Conservation (phyloP, 2,113 vertebrate species). For the Indri indri region DNA sequence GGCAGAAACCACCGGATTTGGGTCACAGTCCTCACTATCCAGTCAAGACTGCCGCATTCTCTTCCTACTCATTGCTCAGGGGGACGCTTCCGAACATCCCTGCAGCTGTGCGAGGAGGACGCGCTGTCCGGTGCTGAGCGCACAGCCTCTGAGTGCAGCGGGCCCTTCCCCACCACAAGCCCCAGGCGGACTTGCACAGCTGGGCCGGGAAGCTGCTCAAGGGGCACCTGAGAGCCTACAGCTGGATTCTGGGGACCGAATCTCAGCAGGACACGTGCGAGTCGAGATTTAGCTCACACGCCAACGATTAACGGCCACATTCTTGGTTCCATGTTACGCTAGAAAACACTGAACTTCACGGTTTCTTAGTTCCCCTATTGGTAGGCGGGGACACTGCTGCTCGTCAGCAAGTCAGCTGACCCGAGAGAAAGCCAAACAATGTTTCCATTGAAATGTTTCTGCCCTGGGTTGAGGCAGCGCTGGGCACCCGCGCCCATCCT, state of each 20-base stretch:
- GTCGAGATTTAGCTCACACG: fast-evolving
- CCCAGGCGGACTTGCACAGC: fast-evolving
- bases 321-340: fast-evolving
- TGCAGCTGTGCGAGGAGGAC: too few species aligned
- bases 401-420: not conserved
- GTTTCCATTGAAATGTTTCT: not conserved
- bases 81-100: fast-evolving
- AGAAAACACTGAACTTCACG: fast-evolving
- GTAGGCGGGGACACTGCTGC: fast-evolving
- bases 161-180: not conserved
- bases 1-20: fast-evolving
- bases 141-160: not conserved
- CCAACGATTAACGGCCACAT: fast-evolving
- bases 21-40: not conserved
- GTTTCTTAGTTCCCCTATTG: fast-evolving
- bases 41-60: fast-evolving
- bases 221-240: fast-evolving
- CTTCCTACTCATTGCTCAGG: not conserved
- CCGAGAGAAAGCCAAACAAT: fast-evolving
- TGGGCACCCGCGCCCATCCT: fast-evolving
- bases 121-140: too few species aligned
- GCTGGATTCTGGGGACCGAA: not conserved
- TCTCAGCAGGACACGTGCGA: not conserved
- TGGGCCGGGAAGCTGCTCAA: fast-evolving
- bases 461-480: fast-evolving